Percentiles rank a stretch among this genome's conserved stretches.
Conservation (phyloP, 2,888 invertebrate species). For the Eudiplozoon nipponicum region DNA sequence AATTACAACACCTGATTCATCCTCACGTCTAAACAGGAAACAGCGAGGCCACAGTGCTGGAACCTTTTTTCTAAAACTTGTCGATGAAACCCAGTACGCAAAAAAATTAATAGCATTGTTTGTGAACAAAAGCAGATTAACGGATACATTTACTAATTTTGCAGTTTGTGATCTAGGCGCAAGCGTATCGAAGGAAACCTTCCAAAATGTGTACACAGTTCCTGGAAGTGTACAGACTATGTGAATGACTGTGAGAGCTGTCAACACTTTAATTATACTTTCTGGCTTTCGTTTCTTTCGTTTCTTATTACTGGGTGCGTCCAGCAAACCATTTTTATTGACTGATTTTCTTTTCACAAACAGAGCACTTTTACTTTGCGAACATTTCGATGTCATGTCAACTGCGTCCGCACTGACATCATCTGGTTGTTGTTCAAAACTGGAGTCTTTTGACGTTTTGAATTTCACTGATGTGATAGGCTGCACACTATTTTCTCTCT, state of each 20-base stretch:
- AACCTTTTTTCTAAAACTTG: conserved; percentile 6
- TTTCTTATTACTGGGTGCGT: neutral
- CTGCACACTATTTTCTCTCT: neutral
- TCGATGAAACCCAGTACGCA: conserved; percentile 15
- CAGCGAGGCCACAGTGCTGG: no score
- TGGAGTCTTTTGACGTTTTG: no score
- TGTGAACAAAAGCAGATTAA: conserved; percentile 14
- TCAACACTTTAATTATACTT: conserved; percentile 15
- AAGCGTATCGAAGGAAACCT: conserved; percentile 8
- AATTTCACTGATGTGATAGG: no score
- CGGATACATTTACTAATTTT: neutral
- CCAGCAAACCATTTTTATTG: neutral
- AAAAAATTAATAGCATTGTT: conserved; percentile 17
- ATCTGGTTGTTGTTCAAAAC: no score
- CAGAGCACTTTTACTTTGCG: neutral
- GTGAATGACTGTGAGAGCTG: conserved; percentile 15
- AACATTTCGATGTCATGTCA: neutral
- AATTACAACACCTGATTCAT: no score
- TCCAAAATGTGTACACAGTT: conserved; percentile 7
- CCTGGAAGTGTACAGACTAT: conserved; percentile 13
- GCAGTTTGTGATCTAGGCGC: neutral
- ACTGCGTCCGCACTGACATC: neutral
- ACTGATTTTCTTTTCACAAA: neutral
- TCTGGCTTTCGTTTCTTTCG: conserved; percentile 14
- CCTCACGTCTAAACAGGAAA: no score